Evolutionary conservation across 2,113 vertebrate genomes (phyloP).

Genomic region (Hypocryptadius cinnamomeus): DNA sequence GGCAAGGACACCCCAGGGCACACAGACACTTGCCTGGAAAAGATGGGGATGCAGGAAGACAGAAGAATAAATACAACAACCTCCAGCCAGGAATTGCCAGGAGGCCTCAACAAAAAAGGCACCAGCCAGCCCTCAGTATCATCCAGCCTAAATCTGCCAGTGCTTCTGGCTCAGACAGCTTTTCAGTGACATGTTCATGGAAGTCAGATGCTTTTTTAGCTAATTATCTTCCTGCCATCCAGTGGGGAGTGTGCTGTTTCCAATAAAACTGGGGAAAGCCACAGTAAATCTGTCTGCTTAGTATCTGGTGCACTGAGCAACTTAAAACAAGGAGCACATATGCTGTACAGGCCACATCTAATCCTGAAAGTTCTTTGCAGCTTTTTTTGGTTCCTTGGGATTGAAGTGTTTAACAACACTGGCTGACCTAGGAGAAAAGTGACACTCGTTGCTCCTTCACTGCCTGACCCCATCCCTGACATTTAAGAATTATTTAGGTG

Average conservation of each 20-base stretch:
- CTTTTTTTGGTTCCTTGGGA: background rate
- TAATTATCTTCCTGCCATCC: conserved; percentile 3
- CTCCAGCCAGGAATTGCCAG: background rate
- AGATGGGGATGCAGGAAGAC: background rate
- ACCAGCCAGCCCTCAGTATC: background rate
- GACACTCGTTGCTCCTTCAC: background rate
- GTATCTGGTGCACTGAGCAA: background rate
- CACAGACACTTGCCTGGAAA: background rate
- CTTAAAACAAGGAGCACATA: background rate
- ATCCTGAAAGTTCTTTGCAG: background rate
- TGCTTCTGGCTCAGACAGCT: background rate
- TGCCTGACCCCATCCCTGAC: background rate
- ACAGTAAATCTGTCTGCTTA: conserved; percentile 10
- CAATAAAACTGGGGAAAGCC: conserved; percentile 11
- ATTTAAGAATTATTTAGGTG: background rate
- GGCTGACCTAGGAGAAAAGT: background rate
- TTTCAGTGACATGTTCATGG: background rate
- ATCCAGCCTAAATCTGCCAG: background rate
- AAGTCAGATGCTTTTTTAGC: background rate
- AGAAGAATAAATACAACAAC: background rate
- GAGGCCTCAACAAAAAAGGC: background rate
- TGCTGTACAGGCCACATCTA: background rate
- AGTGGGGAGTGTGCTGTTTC: background rate
- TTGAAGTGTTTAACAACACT: background rate
- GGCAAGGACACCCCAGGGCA: background rate